These are phyloP conservation scores for Astyanax mexicanus DNA, from an alignment of 2,797 vertebrate genomes.

Conservation along the genomic window DNA sequence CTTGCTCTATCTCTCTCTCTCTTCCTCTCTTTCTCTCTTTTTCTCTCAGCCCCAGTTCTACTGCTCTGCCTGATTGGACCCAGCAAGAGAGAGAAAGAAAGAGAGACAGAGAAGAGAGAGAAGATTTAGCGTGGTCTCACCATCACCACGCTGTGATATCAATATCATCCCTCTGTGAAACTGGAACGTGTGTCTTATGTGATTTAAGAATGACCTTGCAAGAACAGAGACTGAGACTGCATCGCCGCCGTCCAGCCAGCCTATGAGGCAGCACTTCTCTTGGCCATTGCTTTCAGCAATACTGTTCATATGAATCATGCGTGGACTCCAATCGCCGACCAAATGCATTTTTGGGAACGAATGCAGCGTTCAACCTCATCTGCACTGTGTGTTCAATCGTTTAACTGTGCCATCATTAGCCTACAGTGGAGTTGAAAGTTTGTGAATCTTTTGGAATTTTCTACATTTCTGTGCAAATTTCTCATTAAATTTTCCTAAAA, in stretches of 20 bases:
- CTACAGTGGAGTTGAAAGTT: no score
- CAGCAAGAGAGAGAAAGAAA: slow-evolving; percentile 26
- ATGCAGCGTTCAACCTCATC: no score
- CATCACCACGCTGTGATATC: slow-evolving; percentile 24
- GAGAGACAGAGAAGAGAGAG: slow-evolving; percentile 29
- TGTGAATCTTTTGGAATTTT: no score
- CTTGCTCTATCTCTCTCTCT: slow-evolving; percentile 17
- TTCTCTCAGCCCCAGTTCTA: slow-evolving; percentile 49
- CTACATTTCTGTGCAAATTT: no score
- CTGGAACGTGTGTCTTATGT: slow-evolving; percentile 32
- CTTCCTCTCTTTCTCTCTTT: slow-evolving; percentile 10
- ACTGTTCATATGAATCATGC: slow-evolving; percentile 34
- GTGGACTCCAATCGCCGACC: slow-evolving; percentile 12
- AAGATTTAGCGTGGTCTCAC: slow-evolving; percentile 29
- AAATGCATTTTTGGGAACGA: slow-evolving; percentile 29
- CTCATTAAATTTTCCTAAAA: no score
- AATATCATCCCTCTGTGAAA: slow-evolving; percentile 36
- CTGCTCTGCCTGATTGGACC: slow-evolving; percentile 39
- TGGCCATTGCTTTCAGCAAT: slow-evolving; percentile 25
- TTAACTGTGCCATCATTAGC: slow-evolving; percentile 15
- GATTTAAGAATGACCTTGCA: slow-evolving; percentile 41
- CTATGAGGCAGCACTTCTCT: slow-evolving; percentile 19
- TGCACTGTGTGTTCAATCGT: background rate
- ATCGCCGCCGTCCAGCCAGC: slow-evolving; percentile 2
- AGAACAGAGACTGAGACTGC: slow-evolving; percentile 16